phyloP scores from a whole-genome alignment of 1,140 invertebrate genomes.

The Vanessa tameamea region DNA sequence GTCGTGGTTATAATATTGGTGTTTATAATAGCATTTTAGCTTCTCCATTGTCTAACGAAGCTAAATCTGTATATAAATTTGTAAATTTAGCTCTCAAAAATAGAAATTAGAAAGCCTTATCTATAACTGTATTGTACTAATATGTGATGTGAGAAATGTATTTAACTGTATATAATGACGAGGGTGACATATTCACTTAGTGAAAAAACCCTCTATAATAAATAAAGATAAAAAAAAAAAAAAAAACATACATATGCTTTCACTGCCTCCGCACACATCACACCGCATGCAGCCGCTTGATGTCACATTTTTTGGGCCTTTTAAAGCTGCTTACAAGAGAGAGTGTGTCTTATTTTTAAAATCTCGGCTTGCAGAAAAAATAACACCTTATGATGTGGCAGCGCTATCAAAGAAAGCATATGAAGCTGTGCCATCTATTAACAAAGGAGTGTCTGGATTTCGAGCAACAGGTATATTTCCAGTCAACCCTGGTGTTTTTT shows the following conservation, averaged over 20 bases:
- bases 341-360: constrained; percentile 48
- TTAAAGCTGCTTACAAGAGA: constrained; percentile 39
- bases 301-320: constrained; percentile 35
- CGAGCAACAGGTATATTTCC: constrained; percentile 42
- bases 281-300: constrained; percentile 40
- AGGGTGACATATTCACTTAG: no score
- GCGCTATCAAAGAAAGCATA: constrained; percentile 38
- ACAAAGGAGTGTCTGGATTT: constrained; percentile 45
- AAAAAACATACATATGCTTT: constrained; percentile 39
- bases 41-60: no score
- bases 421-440: constrained; percentile 42
- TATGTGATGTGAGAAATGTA: no score
- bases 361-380: constrained; percentile 38
- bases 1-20: no score
- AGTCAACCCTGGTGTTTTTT: constrained; percentile 29
- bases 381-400: constrained; percentile 55
- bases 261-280: constrained; percentile 38
- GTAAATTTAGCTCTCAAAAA: no score
- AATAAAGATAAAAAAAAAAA: no score
- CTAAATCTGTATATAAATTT: no score
- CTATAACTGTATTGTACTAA: no score
- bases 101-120: no score
- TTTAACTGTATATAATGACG: no score
- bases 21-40: no score
- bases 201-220: no score